Conservation (phyloP, 2,888 invertebrate genomes). For the Tridacna gigas region DNA sequence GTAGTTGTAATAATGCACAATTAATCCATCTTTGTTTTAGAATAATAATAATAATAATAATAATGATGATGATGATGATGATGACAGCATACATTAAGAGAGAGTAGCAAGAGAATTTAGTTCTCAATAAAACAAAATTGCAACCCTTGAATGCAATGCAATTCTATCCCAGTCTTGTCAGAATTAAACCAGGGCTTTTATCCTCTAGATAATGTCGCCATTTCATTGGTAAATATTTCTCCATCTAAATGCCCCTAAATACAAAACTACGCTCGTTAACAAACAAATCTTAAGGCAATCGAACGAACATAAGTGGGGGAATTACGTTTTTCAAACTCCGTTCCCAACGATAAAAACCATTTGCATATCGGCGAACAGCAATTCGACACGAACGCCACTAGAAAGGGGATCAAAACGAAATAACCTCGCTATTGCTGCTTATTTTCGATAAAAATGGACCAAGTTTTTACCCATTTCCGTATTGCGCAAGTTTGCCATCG, state of each 20-base stretch:
- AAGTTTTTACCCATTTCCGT: conserved; percentile 48
- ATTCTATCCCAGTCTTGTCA: too few species aligned
- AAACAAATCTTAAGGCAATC: conserved; percentile 54
- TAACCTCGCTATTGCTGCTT: conserved; percentile 40
- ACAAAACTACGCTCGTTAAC: conserved; percentile 44
- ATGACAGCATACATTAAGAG: too few species aligned
- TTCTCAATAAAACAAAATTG: too few species aligned
- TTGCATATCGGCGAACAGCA: conserved; percentile 62
- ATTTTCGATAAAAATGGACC: conserved; percentile 68
- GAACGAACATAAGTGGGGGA: conserved; percentile 41
- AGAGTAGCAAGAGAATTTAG: too few species aligned
- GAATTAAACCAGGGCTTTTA: neutral
- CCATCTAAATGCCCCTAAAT: conserved; percentile 34
- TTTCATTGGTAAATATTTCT: conserved; percentile 29
- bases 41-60: too few species aligned
- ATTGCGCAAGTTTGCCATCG: too few species aligned
- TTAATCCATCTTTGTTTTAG: too few species aligned
- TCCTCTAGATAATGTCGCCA: conserved; percentile 10
- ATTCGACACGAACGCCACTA: conserved; percentile 51
- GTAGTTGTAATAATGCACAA: too few species aligned
- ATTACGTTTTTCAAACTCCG: conserved; percentile 63
- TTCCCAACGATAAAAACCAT: conserved; percentile 58
- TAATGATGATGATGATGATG: too few species aligned
- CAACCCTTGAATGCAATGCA: too few species aligned
- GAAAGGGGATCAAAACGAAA: conserved; percentile 52